Base-by-base conservation (phyloP, 2,888 invertebrate species). In the Lithophane socia region DNA sequence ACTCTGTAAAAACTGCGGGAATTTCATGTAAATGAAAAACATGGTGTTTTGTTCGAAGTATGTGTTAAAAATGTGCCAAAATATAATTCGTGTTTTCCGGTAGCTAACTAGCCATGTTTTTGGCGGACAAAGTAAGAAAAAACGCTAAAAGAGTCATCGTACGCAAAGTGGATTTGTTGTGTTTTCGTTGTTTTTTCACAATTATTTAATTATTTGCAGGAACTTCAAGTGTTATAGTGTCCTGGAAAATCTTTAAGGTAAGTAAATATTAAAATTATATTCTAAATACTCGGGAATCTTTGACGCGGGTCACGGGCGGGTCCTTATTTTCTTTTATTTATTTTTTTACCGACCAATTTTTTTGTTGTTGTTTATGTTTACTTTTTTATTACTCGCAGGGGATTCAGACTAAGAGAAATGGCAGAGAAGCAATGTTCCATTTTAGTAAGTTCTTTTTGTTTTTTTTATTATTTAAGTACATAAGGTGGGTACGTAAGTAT, bases 11-110 rank as follows among this genome's bases (percentile, higher is more conserved):
- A 84, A 66, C 61, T 87, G 80, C 70, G 79, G 54, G 76, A 85
- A 72, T 73, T 79, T 78, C 60, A 44, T 78, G 64, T 73, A 67
- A 67, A 64, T 67, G 42, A 65, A 69, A 85, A 87, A 76, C 56
- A 88, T 88, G 89, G 24, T 85, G 70, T 77, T 79, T 79, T 42
- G 29, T 79, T 86, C 66, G 12, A 76, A 81, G 71, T 71, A 61
- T 74, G 70, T 83, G 73, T 68, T 81, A 71, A 56, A 71, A 70
- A 83, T 78, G 81, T 79, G 69, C 58, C 73, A 24, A 72, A 61
- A 80, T 73, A 67, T 71, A 24, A 68, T 73, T 56, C 47, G 63
- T 65, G 71, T 79, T 63, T 78, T 68, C 37, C 83, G 77, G 81
- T 87, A 87, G 85, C 79, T 37, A 79, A 70, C 29, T 65, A 71